Conservation (phyloP, 2,888 invertebrate species). For the Maniola hyperantus region DNA sequence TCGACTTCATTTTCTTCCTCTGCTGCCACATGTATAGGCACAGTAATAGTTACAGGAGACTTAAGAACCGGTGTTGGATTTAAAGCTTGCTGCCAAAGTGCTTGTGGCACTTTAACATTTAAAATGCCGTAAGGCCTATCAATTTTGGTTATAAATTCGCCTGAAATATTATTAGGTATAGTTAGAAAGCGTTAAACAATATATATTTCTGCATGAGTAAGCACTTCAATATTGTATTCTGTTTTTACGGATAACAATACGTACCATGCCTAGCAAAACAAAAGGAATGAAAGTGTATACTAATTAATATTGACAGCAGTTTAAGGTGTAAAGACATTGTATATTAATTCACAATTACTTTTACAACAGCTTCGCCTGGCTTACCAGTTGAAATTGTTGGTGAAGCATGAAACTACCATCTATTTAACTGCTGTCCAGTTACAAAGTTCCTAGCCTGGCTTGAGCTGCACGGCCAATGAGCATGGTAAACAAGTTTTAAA, state of each 20-base stretch:
- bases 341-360: constrained; percentile 37
- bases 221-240: not conserved
- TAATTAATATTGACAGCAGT: constrained; percentile 43
- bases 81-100: constrained; percentile 66
- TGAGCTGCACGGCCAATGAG: constrained; percentile 62
- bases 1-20: constrained; percentile 48
- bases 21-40: constrained; percentile 69
- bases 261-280: constrained; percentile 49
- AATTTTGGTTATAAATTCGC: constrained; percentile 43
- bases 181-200: not conserved
- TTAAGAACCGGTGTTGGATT: constrained; percentile 67
- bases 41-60: constrained; percentile 67
- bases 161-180: constrained; percentile 27
- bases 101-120: constrained; percentile 61
- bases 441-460: constrained; percentile 64
- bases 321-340: constrained; percentile 38
- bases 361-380: constrained; percentile 54
- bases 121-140: constrained; percentile 63
- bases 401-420: constrained; percentile 59
- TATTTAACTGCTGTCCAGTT: constrained; percentile 70
- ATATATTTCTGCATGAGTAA: not conserved
- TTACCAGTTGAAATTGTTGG: constrained; percentile 64
- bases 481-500: constrained; percentile 76
- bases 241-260: constrained; percentile 20
- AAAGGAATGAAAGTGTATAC: constrained; percentile 39